Evolutionary conservation across 2,888 invertebrate genomes (phyloP).

Genomic region (Hemaris fuciformis): DNA sequence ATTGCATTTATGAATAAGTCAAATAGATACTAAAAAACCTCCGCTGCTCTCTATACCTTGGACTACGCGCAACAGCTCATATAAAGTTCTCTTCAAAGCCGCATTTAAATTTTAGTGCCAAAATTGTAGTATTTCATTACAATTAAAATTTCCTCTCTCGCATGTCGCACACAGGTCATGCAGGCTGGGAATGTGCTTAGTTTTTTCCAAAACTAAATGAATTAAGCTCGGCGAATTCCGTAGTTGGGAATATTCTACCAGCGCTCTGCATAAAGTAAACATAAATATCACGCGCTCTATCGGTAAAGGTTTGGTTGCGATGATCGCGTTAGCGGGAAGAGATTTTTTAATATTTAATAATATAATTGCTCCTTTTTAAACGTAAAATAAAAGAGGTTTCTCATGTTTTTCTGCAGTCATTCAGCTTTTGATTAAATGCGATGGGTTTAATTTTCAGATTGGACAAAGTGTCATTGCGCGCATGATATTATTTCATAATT

Average conservation of each 20-base stretch:
- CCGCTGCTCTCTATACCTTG: background rate
- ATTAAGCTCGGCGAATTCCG: constrained; percentile 55
- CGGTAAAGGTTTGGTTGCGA: constrained; percentile 37
- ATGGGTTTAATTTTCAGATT: too few species aligned
- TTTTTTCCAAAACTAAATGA: constrained; percentile 64
- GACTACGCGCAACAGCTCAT: background rate
- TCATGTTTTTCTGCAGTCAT: too few species aligned
- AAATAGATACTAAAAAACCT: background rate
- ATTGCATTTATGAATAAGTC: too few species aligned
- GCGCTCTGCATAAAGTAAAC: constrained; percentile 62
- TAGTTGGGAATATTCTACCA: constrained; percentile 52
- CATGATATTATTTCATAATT: too few species aligned
- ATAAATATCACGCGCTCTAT: constrained; percentile 62
- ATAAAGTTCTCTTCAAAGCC: background rate
- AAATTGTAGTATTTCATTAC: background rate
- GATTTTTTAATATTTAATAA: background rate
- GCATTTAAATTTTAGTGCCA: background rate
- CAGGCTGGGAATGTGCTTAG: constrained; percentile 31
- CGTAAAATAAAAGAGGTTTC: background rate
- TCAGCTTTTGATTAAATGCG: too few species aligned
- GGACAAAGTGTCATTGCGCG: too few species aligned
- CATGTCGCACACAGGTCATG: background rate
- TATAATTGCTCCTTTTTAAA: background rate
- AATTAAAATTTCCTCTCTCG: background rate
- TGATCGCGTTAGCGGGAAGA: constrained; percentile 28